Base-by-base conservation (phyloP, 2,113 vertebrate genomes). In the Stigmatopora argus region DNA sequence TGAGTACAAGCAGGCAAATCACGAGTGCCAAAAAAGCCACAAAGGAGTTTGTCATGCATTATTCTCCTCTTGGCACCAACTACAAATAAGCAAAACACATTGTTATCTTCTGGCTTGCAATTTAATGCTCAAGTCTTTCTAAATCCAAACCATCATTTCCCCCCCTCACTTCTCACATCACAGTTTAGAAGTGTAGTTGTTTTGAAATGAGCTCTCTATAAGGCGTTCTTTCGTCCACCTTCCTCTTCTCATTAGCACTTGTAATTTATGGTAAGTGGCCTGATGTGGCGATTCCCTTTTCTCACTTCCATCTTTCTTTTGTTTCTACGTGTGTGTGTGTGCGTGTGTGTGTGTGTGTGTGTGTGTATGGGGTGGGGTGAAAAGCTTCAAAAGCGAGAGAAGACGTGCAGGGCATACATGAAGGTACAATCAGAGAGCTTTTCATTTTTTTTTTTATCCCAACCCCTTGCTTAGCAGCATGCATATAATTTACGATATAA, bases 341-440 rank as follows among this genome's bases (percentile, higher is more conserved):
- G 67, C 74, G 70, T 31, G 77, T 83, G 53, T 82, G 74, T 74
- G 73, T 76, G 66, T 77, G 70, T 78, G 45, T 69, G 85, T 65
- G 72, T 83, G 56, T 82, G 74, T 73, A 73, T 76, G 68, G 75
- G 70, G 19, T 19, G 48, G 78, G 62, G 69, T 82, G 89, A 93
- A 94, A 96, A 99, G 96, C 96, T 98, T 90, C 96, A 98, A 94
- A 98, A 98, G 91, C 92, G 96, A 91, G 96, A 98, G 93, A 96
- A 95, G 95, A 99, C 96, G 88, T 99, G 96, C 94, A 96, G 96
- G 93, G 95, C 95, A 78, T 98, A 97, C 90, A 96, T 97, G 94
- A 99, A 99, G 96, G 96, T 98, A 98, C 92, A 79, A 31, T 64
- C 77, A 56, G 70, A 72, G 65, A 74, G 77, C 75, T 61, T 81